Percentiles rank a stretch among this genome's conserved stretches.
phyloP scores from a whole-genome alignment of 2,113 vertebrate genomes.

The Sprattus sprattus region DNA sequence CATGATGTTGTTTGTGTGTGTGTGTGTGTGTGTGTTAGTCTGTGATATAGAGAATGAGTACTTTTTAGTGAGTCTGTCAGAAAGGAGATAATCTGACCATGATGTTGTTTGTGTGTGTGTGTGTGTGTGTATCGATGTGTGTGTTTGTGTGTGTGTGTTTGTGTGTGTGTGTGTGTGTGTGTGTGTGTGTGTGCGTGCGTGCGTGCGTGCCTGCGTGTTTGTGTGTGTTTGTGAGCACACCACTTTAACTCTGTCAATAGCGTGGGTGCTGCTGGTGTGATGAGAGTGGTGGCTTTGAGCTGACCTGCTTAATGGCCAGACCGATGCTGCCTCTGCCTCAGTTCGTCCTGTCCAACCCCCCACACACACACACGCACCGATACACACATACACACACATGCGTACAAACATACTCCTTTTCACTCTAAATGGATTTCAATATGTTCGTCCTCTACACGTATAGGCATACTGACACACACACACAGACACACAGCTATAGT shows the following conservation, averaged over 20 bases:
- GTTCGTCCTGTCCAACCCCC: too few relatives aligned
- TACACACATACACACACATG: not conserved
- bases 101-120: too few relatives aligned
- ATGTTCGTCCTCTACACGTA: not conserved
- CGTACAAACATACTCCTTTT: not conserved
- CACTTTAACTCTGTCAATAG: not conserved
- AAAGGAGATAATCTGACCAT: too few relatives aligned
- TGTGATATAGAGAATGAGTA: too few relatives aligned
- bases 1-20: too few relatives aligned
- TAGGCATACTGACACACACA: not conserved
- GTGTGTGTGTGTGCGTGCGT: not conserved
- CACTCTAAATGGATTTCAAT: too few relatives aligned
- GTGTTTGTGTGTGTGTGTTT: not conserved
- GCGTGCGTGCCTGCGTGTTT: not conserved
- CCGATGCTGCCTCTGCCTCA: not conserved
- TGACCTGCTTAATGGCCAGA: slow-evolving; percentile 44
- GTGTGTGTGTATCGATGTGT: not conserved
- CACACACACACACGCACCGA: too few relatives aligned
- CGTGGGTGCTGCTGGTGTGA: not conserved
- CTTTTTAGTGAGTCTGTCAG: too few relatives aligned
- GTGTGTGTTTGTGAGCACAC: not conserved
- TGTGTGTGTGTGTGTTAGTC: not conserved
- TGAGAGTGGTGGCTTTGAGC: slow-evolving; percentile 47
- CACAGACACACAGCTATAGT: not conserved
- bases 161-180: not conserved